Evolutionary conservation across 2,888 invertebrate species (phyloP).

Genomic region (Hydrotaea diabolus): DNA sequence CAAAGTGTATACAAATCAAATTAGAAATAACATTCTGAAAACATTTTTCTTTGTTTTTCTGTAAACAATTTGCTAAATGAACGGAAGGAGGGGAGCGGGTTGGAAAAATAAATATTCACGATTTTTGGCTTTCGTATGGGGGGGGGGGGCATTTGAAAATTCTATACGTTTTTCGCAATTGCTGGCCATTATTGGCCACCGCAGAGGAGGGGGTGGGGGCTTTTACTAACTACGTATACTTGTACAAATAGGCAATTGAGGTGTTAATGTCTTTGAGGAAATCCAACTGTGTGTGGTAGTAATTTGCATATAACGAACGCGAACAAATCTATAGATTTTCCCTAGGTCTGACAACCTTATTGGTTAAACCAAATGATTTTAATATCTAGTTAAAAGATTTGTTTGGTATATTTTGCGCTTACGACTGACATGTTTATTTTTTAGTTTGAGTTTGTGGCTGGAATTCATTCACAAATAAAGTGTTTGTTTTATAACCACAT

Average conservation of each 20-base stretch:
- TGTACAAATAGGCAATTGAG: neutral
- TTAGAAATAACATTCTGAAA: neutral
- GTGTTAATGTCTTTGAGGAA: neutral
- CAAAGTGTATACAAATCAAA: constrained; percentile 6
- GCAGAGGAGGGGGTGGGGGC: too few species aligned
- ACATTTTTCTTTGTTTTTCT: neutral
- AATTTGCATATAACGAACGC: too few species aligned
- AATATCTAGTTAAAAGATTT: neutral
- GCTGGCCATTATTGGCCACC: neutral
- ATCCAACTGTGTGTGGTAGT: neutral
- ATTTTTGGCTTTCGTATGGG: neutral
- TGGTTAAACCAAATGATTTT: neutral
- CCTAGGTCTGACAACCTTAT: neutral
- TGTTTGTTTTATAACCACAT: too few species aligned
- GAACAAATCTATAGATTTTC: neutral
- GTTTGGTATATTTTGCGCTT: too few species aligned
- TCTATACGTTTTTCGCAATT: constrained; percentile 4
- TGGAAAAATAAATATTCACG: neutral
- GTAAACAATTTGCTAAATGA: neutral
- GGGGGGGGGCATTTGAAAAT: neutral
- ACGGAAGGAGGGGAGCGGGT: neutral
- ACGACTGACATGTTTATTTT: too few species aligned
- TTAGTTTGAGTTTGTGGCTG: too few species aligned
- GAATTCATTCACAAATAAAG: too few species aligned
- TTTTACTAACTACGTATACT: too few species aligned